These are phyloP conservation scores for Chitala chitala DNA, from an alignment of 2,113 vertebrate species.

Conservation along the genomic window DNA sequence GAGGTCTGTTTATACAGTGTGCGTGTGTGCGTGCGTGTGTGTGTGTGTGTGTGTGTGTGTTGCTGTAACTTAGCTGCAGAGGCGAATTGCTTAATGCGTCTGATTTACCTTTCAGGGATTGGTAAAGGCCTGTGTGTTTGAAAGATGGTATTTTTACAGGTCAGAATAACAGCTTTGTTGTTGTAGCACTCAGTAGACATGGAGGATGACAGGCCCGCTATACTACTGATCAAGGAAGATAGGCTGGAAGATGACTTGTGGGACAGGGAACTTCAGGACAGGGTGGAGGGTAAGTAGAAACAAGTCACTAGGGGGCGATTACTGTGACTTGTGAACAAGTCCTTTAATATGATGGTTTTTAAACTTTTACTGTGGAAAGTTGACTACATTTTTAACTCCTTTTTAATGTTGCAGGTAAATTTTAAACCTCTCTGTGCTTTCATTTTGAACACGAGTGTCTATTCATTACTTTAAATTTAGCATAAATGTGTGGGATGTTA, in stretches of 20 bases:
- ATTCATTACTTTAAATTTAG: no score
- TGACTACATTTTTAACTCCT: no score
- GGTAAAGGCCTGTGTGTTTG: no score
- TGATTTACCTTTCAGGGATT: no score
- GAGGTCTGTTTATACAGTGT: conserved; percentile 3
- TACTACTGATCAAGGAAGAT: conserved; percentile 61
- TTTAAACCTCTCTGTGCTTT: no score
- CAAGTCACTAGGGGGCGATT: not conserved
- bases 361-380: not conserved
- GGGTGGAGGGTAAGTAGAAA: conserved; percentile 6
- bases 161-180: not conserved
- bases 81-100: no score
- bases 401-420: no score
- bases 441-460: no score
- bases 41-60: no score
- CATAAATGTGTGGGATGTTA: no score
- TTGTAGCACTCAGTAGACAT: conserved; percentile 5
- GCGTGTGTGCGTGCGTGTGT: not conserved
- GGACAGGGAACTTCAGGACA: conserved; percentile 23
- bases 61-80: not conserved
- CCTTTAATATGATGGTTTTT: not conserved
- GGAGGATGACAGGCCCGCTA: conserved; percentile 16
- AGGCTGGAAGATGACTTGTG: conserved; percentile 55
- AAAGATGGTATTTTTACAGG: not conserved
- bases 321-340: no score